Evolutionary conservation across 37 sponge, comb jelly and placozoan species (phyloP).

Genomic region (Mnemiopsis leidyi): DNA sequence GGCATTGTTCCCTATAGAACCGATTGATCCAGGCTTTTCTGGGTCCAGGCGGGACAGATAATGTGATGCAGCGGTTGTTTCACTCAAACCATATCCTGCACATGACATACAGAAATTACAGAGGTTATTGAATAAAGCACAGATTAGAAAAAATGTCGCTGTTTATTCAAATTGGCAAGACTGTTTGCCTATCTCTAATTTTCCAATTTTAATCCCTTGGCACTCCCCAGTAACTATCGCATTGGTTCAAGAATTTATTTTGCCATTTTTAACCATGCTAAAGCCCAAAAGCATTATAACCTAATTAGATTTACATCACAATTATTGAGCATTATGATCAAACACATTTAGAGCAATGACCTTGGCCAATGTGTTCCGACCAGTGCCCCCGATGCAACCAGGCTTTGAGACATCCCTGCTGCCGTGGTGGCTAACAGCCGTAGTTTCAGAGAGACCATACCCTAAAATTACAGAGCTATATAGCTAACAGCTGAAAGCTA

Average conservation of each 20-base stretch:
- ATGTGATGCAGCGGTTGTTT: conserved; percentile 78
- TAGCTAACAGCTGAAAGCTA: neutral
- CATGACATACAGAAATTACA: too few relatives aligned
- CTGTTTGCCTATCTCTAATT: too few relatives aligned
- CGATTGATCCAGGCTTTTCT: conserved; percentile 71
- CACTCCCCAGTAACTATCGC: too few relatives aligned
- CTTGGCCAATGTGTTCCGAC: neutral
- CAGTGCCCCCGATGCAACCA: neutral
- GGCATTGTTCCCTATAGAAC: conserved; percentile 68
- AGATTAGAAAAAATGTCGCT: too few relatives aligned
- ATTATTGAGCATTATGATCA: too few relatives aligned
- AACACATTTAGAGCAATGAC: neutral
- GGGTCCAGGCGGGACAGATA: conserved; percentile 22
- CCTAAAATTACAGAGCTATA: conserved; percentile 61
- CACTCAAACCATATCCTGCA: conserved; percentile 84
- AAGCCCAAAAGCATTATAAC: too few relatives aligned
- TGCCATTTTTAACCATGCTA: too few relatives aligned
- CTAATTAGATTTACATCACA: too few relatives aligned
- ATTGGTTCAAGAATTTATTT: too few relatives aligned
- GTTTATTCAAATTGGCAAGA: too few relatives aligned
- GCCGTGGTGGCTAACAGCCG: conserved; percentile 72
- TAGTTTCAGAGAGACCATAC: conserved; percentile 85
- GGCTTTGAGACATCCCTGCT: neutral
- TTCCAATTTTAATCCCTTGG: too few relatives aligned
- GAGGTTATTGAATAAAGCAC: too few relatives aligned